These are phyloP conservation scores for Ochropleura leucogaster DNA, from an alignment of 2,888 invertebrate species.

Conservation along the genomic window DNA sequence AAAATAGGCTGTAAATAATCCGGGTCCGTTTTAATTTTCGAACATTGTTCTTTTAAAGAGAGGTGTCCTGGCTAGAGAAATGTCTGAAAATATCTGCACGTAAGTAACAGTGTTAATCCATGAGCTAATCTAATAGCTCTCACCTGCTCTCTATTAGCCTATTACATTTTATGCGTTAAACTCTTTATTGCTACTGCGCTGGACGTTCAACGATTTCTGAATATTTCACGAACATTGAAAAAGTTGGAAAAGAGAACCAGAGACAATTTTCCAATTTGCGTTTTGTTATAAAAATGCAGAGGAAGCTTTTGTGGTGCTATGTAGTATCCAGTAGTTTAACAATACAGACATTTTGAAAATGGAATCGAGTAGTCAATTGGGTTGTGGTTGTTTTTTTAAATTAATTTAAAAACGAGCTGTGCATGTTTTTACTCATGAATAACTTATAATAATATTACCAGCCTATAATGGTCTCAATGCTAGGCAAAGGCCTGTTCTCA, in stretches of 20 bases:
- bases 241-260: neutral
- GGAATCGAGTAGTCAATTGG: conserved; percentile 1
- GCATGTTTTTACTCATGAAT: neutral
- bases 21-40: neutral
- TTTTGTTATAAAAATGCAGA: conserved; percentile 17
- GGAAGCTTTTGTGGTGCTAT: conserved; percentile 3
- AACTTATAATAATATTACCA: neutral
- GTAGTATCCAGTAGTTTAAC: conserved; percentile 9
- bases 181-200: conserved; percentile 38
- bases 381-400: neutral
- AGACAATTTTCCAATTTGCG: conserved; percentile 10
- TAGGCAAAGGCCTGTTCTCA: no score
- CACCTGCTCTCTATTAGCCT: conserved; percentile 54
- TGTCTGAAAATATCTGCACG: conserved; percentile 26
- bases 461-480: no score
- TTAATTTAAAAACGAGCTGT: neutral
- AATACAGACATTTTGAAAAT: conserved; percentile 32
- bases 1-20: neutral
- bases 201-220: conserved; percentile 28
- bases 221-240: conserved; percentile 11
- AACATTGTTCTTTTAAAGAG: conserved; percentile 1
- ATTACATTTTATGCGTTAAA: conserved; percentile 44
- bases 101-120: conserved; percentile 27
- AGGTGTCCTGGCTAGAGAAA: conserved; percentile 15
- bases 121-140: conserved; percentile 19